Evolutionary conservation across 2,888 invertebrate genomes (phyloP), one percentile per base, ranked within the genome.

Genomic region (Cantharis flavilabris): DNA sequence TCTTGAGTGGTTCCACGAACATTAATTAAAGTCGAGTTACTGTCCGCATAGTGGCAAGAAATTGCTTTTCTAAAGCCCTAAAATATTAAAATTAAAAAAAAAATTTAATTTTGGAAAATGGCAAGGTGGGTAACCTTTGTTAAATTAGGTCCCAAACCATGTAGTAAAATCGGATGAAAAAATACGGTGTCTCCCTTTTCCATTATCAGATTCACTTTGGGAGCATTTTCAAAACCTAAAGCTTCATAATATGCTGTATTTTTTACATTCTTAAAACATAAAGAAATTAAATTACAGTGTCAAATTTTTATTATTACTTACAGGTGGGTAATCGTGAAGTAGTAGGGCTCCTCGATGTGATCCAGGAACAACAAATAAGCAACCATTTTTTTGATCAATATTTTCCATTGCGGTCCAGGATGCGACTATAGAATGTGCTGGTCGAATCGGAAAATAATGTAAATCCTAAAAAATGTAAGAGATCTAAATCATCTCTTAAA

Each of bases 401-500:
- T 89, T 90, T 87, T 97, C 96, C 89, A 97, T 92, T 0, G 97
- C 97, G 0, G 97, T 97, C 97, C 97, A 97, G 0, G 94, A 89
- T n/a, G 95, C 96, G 0, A 95, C 92, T 75, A 97, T 94, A 80
- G 90, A 89, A 80, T 96, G 91, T 0, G 94, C 94, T 0, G 97
- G 97, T 23, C 96, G 92, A 87, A 96, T 94, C 9, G 97, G 96
- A 86, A 97, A 97, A 88, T 97, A 97, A 86, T 94, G 94, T 28
- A 97, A 87, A 86, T 97, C 97, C 92, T 96, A n/a, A 3, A 49
- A 64, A 26, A 23, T n/a, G 18, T 23, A 9, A 7, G 28, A n/a
- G 23, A 26, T 9, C n/a, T n/a, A n/a, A n/a, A n/a, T n/a, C n/a
- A n/a, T n/a, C n/a, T n/a, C n/a, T n/a, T n/a, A n/a, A n/a, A n/a